A percentile compares a stretch with the other conserved stretches of the same genome.
Conservation (phyloP, 1,140 invertebrate genomes). For the Catajapyx aquilonaris region DNA sequence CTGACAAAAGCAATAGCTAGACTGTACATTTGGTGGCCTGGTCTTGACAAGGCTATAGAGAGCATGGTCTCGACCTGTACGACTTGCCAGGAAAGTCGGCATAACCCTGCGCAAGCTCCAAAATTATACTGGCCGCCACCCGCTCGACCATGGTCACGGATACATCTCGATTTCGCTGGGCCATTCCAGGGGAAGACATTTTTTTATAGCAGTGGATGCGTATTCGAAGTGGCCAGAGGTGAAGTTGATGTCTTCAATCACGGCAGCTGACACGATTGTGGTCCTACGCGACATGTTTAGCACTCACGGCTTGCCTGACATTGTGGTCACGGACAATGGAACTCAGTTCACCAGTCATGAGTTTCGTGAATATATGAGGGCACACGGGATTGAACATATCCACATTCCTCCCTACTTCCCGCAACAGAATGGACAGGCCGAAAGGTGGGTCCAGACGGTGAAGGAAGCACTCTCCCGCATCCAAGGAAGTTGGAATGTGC, state of each 20-base stretch:
- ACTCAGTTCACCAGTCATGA: constrained; percentile 11
- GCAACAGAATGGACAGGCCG: constrained; percentile 13
- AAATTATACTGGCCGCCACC: constrained; percentile 13
- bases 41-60: constrained; percentile 20
- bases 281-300: constrained; percentile 12
- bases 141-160: constrained; percentile 6
- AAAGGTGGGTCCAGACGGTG: constrained; percentile 16
- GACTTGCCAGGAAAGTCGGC: constrained; percentile 5
- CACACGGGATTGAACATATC: constrained; percentile 11
- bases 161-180: constrained; percentile 14
- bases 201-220: constrained; percentile 20
- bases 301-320: constrained; percentile 11
- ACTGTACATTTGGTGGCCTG: constrained; percentile 18
- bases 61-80: constrained; percentile 9
- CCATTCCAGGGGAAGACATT: constrained; percentile 14
- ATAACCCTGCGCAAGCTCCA: constrained; percentile 8
- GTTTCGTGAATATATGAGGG: constrained; percentile 12
- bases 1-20: constrained; percentile 23
- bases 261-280: constrained; percentile 6
- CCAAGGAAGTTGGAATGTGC: too few species aligned
- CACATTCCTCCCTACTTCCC: constrained; percentile 12
- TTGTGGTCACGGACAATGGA: constrained; percentile 16
- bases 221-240: constrained; percentile 21
- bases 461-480: constrained; percentile 14
- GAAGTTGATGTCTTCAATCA: constrained; percentile 6